phyloP scores from a whole-genome alignment of 2,797 vertebrate genomes.

The Anableps anableps region DNA sequence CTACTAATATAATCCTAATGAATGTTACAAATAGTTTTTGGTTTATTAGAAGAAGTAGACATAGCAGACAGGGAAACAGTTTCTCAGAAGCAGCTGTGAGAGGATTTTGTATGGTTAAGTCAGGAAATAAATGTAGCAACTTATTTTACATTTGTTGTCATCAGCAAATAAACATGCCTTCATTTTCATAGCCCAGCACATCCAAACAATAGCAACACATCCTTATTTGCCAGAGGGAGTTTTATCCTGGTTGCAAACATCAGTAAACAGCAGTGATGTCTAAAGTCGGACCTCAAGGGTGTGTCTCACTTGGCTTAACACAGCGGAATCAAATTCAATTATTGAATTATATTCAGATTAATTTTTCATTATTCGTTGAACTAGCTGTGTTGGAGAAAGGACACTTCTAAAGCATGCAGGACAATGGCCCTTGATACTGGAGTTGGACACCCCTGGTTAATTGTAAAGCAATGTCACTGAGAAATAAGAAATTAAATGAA shows the following conservation, averaged over 20 bases:
- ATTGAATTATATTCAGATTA: neutral
- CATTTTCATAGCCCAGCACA: neutral
- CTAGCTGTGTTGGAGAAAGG: neutral
- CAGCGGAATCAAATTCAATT: neutral
- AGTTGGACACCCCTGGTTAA: neutral
- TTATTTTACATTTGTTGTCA: neutral
- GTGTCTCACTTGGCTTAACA: neutral
- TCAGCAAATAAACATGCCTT: neutral
- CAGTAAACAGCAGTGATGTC: neutral
- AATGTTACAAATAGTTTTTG: too few species aligned
- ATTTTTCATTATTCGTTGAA: neutral
- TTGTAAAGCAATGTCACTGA: neutral
- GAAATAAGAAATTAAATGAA: neutral
- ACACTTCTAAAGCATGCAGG: neutral
- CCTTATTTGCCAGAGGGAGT: neutral
- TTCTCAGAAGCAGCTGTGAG: neutral
- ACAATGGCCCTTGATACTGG: neutral
- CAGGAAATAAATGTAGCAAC: neutral
- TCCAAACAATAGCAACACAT: neutral
- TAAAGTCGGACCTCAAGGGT: neutral
- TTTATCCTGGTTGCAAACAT: neutral
- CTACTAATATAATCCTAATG: too few species aligned
- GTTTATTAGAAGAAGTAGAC: neutral
- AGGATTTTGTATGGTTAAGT: neutral
- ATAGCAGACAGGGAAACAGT: neutral